Percentiles rank a stretch among this genome's conserved stretches.
Conservation (phyloP, 2,797 vertebrate species). For the Eleutherodactylus coqui region DNA sequence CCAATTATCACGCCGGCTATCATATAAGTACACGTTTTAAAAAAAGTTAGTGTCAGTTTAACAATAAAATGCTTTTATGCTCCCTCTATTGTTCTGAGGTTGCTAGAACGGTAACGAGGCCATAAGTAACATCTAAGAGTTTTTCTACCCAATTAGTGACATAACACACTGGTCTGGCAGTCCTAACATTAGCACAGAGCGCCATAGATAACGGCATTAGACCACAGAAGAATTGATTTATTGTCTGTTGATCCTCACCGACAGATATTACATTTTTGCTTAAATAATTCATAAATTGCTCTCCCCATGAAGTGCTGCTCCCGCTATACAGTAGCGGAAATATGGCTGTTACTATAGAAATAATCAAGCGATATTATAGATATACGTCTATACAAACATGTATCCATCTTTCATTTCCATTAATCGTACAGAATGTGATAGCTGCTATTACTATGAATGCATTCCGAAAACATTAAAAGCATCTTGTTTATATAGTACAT, state of each 20-base stretch:
- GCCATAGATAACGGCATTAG: slow-evolving; percentile 33
- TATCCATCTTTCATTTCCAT: background rate
- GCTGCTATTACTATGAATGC: background rate
- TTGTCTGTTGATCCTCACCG: background rate
- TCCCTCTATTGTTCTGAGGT: background rate
- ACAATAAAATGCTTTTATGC: background rate
- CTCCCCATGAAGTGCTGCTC: background rate
- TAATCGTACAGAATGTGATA: background rate
- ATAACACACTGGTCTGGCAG: slow-evolving; percentile 20
- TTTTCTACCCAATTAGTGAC: slow-evolving; percentile 2
- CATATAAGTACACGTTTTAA: too few relatives aligned
- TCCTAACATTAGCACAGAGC: slow-evolving; percentile 31
- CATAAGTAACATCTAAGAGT: slow-evolving; percentile 16
- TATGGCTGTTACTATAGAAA: background rate
- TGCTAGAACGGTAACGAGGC: slow-evolving; percentile 21
- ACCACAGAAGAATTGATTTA: slow-evolving; percentile 38
- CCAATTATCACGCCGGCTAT: too few relatives aligned
- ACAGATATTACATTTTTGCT: background rate
- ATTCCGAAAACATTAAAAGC: background rate
- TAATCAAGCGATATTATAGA: background rate
- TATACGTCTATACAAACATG: background rate
- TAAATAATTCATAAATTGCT: background rate
- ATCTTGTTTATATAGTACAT: background rate
- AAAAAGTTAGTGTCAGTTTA: too few relatives aligned
- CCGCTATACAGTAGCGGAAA: background rate